Conservation (phyloP, 1,140 invertebrate species). For the Pseudomyrmex pallidus region DNA sequence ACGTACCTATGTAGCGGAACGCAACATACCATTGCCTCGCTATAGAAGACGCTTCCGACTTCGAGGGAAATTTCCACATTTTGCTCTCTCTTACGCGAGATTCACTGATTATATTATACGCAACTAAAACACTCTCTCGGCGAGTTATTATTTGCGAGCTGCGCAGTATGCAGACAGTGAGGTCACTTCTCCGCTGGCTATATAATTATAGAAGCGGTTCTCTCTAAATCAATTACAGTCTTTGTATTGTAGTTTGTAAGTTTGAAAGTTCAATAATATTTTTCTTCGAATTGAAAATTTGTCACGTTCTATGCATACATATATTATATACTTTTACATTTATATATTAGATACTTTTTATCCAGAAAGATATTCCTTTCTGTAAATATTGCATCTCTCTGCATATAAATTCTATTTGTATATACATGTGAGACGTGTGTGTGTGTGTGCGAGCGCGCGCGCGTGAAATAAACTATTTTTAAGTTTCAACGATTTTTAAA, state of each 20-base stretch:
- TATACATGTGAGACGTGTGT: neutral
- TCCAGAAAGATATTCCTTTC: neutral
- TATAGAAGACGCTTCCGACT: slow-evolving; percentile 36
- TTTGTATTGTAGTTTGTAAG: too few relatives aligned
- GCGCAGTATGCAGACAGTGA: slow-evolving; percentile 1
- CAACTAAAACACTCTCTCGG: slow-evolving; percentile 2
- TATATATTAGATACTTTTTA: too few relatives aligned
- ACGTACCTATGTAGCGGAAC: neutral
- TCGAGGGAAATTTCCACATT: slow-evolving; percentile 21
- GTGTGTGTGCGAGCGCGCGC: neutral
- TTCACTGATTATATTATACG: slow-evolving; percentile 24
- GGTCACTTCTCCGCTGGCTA: slow-evolving; percentile 19
- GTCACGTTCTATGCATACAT: too few relatives aligned
- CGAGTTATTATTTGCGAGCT: slow-evolving; percentile 1
- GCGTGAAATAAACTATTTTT: slow-evolving; percentile 53
- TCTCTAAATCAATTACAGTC: too few relatives aligned
- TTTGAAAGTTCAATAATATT: neutral
- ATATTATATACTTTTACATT: too few relatives aligned
- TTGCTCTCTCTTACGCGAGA: neutral
- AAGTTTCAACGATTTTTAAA: slow-evolving; percentile 8
- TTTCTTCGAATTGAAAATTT: neutral
- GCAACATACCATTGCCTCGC: slow-evolving; percentile 16
- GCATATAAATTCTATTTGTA: slow-evolving; percentile 1
- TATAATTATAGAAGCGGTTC: slow-evolving; percentile 20
- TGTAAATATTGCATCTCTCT: neutral